Conservation (phyloP, 2,888 invertebrate genomes). For the Cetonia aurata region DNA sequence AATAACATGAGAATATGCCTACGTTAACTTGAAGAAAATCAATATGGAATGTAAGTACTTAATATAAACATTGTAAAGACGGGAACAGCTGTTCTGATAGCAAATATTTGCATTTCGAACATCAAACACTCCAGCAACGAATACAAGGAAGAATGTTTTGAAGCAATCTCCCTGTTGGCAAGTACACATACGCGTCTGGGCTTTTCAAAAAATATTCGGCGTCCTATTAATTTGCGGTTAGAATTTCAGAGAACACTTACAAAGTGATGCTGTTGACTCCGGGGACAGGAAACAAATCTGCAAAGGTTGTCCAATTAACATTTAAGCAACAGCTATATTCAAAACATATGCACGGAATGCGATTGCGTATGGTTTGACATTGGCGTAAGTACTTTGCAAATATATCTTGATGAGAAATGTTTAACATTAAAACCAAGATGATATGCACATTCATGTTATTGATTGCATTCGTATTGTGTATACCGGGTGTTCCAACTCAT, state of each 20-base stretch:
- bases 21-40: too few relatives aligned
- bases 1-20: too few relatives aligned
- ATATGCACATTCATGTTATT: neutral
- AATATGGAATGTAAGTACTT: too few relatives aligned
- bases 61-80: constrained; percentile 2
- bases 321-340: constrained; percentile 26
- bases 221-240: neutral
- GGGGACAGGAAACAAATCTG: constrained; percentile 27
- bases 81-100: constrained; percentile 6
- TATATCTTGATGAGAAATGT: constrained; percentile 15
- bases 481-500: too few relatives aligned
- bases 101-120: constrained; percentile 20
- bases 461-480: neutral
- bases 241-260: constrained; percentile 14
- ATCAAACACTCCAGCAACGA: constrained; percentile 9
- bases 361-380: constrained; percentile 21
- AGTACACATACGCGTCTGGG: neutral
- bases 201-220: neutral
- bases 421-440: neutral
- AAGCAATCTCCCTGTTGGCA: neutral
- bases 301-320: constrained; percentile 35
- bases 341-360: constrained; percentile 30
- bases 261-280: constrained; percentile 12
- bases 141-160: neutral
- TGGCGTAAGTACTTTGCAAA: constrained; percentile 11